phyloP scores from a whole-genome alignment of 2,113 vertebrate genomes.

The Regulus satrapa region DNA sequence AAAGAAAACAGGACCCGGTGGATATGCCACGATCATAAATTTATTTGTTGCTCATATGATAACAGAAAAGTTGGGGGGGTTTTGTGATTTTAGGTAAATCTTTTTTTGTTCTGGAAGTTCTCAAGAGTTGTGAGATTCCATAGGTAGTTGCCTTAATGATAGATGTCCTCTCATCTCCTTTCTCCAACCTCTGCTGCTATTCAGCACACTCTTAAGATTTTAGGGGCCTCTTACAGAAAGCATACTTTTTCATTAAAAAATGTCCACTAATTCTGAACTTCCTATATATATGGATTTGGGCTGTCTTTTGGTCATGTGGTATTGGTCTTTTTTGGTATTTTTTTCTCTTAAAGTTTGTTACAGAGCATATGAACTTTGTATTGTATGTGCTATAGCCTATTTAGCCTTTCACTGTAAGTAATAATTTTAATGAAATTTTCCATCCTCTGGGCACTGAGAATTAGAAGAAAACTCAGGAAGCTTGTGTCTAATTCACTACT shows the following conservation, averaged over 20 bases:
- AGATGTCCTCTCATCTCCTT: neutral
- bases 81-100: neutral
- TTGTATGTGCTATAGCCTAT: accelerated
- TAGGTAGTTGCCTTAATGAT: neutral
- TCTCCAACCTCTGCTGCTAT: neutral
- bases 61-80: accelerated
- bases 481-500: neutral
- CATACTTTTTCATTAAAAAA: neutral
- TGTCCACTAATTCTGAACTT: neutral
- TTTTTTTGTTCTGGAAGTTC: neutral
- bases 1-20: neutral
- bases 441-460: neutral
- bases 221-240: neutral
- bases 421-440: neutral
- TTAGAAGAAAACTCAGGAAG: neutral
- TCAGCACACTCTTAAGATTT: neutral
- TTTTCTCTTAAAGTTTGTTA: neutral
- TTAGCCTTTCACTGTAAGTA: neutral
- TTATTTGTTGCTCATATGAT: neutral
- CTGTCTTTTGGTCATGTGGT: neutral
- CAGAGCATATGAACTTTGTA: accelerated
- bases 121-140: neutral
- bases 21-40: accelerated
- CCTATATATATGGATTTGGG: neutral
- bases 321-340: neutral